phyloP scores from a whole-genome alignment of 2,113 vertebrate species.

The Etia nguti region DNA sequence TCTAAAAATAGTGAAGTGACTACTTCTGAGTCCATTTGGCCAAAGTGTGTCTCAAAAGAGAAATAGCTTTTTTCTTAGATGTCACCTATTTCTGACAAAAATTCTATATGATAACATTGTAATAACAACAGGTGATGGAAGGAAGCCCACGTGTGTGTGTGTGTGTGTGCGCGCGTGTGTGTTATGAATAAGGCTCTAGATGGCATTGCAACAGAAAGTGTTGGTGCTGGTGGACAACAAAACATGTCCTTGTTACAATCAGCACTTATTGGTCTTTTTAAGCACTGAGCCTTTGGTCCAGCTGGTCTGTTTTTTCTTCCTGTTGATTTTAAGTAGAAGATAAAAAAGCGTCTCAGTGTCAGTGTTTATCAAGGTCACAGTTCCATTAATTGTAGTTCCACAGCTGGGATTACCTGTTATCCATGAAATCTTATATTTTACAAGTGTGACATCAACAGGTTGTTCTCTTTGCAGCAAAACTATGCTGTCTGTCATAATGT shows the following conservation, averaged over 20 bases:
- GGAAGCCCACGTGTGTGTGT: neutral
- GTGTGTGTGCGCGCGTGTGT: neutral
- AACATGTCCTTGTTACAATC: neutral
- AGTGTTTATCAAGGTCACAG: accelerated
- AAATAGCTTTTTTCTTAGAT: neutral
- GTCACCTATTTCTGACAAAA: neutral
- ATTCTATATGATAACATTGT: neutral
- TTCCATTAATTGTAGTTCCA: neutral
- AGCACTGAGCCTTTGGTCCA: neutral
- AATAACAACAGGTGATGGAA: accelerated
- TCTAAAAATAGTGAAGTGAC: neutral
- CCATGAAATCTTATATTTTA: neutral
- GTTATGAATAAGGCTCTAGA: neutral
- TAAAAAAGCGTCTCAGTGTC: neutral
- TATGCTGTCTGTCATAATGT: neutral
- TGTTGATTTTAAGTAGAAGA: neutral
- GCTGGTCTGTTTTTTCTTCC: neutral
- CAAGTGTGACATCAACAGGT: neutral
- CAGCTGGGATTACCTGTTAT: neutral
- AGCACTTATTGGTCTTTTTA: neutral
- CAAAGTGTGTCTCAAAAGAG: neutral
- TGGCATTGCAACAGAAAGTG: neutral
- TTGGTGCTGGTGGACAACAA: neutral
- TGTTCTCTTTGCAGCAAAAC: neutral
- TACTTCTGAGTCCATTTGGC: neutral